Conservation (phyloP, 2,888 invertebrate species). For the Drosophila mulleri region DNA sequence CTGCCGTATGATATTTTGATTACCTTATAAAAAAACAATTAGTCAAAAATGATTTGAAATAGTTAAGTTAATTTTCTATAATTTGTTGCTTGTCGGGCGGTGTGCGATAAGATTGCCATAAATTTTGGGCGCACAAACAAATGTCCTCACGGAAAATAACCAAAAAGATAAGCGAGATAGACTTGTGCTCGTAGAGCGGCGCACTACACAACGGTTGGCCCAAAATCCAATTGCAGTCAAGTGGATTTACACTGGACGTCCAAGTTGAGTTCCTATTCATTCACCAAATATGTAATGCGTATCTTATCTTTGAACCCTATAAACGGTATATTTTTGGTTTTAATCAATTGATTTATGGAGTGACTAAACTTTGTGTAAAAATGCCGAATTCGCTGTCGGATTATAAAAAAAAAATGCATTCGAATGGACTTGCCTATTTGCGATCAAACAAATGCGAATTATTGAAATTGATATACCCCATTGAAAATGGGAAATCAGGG, state of each 20-base stretch:
- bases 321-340: not conserved
- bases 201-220: not conserved
- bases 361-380: no score
- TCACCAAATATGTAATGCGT: not conserved
- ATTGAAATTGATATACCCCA: no score
- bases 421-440: no score
- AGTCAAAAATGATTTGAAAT: not conserved
- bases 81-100: not conserved
- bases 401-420: no score
- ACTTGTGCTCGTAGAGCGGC: no score
- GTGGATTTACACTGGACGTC: not conserved
- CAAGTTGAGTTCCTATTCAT: not conserved
- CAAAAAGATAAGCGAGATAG: conserved; percentile 10
- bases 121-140: not conserved
- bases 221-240: not conserved
- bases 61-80: not conserved
- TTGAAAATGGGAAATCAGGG: no score
- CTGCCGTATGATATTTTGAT: not conserved
- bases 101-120: conserved; percentile 33
- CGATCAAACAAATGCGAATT: no score
- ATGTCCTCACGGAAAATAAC: conserved; percentile 31
- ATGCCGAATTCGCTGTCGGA: no score
- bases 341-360: no score
- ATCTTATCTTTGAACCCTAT: not conserved
- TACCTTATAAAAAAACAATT: not conserved